A percentile compares a stretch with the other conserved stretches of the same genome.
phyloP scores from a whole-genome alignment of 2,888 invertebrate genomes.

The Chrysina gloriosa region DNA sequence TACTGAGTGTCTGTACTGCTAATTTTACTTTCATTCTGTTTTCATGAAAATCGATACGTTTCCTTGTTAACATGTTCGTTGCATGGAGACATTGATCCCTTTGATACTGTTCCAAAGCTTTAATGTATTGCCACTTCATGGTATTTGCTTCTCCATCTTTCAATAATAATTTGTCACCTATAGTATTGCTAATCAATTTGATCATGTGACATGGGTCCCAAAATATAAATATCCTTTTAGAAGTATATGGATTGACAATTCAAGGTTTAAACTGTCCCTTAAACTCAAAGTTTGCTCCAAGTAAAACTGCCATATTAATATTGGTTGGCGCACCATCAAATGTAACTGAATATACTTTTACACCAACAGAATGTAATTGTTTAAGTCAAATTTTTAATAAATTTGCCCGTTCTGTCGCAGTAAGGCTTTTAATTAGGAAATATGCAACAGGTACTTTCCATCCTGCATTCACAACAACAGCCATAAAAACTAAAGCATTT shows the following conservation, averaged over 20 bases:
- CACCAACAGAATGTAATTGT: slow-evolving; percentile 46
- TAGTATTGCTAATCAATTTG: slow-evolving; percentile 49
- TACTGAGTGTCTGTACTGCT: slow-evolving; percentile 50
- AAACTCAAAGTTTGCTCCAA: slow-evolving; percentile 32
- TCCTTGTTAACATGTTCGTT: slow-evolving; percentile 46
- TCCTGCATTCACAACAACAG: slow-evolving; percentile 47
- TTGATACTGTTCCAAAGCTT: slow-evolving; percentile 48
- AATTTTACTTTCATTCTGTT: slow-evolving; percentile 51
- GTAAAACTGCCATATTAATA: slow-evolving; percentile 38
- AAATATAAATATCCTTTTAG: slow-evolving; percentile 45
- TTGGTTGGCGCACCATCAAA: slow-evolving; percentile 51
- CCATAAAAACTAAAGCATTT: slow-evolving; percentile 52
- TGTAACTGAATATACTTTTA: slow-evolving; percentile 47
- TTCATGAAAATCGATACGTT: slow-evolving; percentile 44
- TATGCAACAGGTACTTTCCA: slow-evolving; percentile 54
- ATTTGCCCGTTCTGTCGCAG: slow-evolving; percentile 44
- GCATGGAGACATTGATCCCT: slow-evolving; percentile 47
- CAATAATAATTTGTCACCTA: slow-evolving; percentile 44
- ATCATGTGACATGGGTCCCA: slow-evolving; percentile 52
- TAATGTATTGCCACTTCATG: slow-evolving; percentile 49
- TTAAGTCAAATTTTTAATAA: slow-evolving; percentile 46
- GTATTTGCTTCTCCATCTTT: slow-evolving; percentile 38
- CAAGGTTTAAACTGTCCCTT: slow-evolving; percentile 39
- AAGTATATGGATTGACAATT: slow-evolving; percentile 49
- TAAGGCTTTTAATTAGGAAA: slow-evolving; percentile 45